Conservation (phyloP, 2,888 invertebrate species). For the Leucozona laternaria region DNA sequence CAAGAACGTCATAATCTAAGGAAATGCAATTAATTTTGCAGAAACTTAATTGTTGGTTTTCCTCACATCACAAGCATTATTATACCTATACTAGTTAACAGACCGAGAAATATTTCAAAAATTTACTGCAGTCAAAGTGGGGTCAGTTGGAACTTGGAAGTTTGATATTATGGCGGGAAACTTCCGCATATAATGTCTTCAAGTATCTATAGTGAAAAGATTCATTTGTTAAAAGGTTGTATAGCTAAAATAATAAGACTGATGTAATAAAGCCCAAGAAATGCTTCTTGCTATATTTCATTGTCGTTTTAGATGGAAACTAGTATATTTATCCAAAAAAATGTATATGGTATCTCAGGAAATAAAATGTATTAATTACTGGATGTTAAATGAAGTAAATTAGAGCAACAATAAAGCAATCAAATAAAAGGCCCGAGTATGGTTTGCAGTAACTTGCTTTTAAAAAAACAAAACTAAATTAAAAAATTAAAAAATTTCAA, state of each 20-base stretch:
- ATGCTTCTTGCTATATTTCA: background rate
- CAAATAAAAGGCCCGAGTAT: background rate
- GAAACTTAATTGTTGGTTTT: constrained; percentile 6
- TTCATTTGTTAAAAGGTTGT: background rate
- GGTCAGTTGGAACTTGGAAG: background rate
- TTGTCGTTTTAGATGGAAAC: background rate
- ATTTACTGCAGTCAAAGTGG: background rate
- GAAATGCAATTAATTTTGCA: constrained; percentile 19
- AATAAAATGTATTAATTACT: background rate
- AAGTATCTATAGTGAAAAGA: background rate
- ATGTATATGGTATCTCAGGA: too few relatives aligned
- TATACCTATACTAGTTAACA: constrained; percentile 10
- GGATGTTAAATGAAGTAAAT: background rate
- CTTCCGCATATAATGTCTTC: constrained; percentile 8
- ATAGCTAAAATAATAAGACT: background rate
- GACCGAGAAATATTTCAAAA: constrained; percentile 24
- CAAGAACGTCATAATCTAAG: constrained; percentile 6
- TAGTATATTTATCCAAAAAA: too few relatives aligned
- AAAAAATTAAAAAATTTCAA: too few relatives aligned
- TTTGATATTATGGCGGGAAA: background rate
- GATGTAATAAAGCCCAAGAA: background rate
- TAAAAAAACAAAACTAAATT: too few relatives aligned
- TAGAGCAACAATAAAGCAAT: background rate
- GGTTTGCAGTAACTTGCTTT: too few relatives aligned
- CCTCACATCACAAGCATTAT: background rate